These are phyloP conservation scores for Phortica magna DNA, from an alignment of 2,888 invertebrate genomes.

Conservation along the genomic window DNA sequence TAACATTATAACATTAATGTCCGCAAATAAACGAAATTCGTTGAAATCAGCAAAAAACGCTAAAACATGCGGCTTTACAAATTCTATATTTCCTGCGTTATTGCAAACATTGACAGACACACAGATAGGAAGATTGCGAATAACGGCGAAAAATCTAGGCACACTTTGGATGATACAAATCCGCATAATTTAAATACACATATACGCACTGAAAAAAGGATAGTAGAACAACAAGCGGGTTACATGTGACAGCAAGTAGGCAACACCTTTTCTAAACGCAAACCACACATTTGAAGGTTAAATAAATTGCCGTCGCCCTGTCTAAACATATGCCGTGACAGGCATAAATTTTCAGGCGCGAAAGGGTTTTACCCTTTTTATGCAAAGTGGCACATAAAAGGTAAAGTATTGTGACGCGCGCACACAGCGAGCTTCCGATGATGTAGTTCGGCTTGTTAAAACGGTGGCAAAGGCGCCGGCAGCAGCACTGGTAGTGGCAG, in stretches of 20 bases:
- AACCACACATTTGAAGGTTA: conserved; percentile 60
- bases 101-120: background rate
- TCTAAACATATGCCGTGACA: conserved; percentile 63
- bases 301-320: conserved; percentile 58
- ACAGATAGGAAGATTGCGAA: background rate
- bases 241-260: too few relatives aligned
- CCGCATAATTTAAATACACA: conserved; percentile 55
- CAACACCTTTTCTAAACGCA: conserved; percentile 9
- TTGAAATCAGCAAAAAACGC: background rate
- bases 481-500: background rate
- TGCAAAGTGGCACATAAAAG: background rate
- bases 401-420: conserved; percentile 31
- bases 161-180: conserved; percentile 64
- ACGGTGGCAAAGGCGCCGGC: conserved; percentile 59
- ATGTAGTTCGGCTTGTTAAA: conserved; percentile 59
- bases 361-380: conserved; percentile 56
- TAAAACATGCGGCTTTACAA: background rate
- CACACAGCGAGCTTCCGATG: conserved; percentile 57
- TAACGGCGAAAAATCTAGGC: conserved; percentile 62
- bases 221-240: background rate
- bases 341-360: conserved; percentile 66
- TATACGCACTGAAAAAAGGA: conserved; percentile 33
- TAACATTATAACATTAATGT: background rate
- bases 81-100: too few relatives aligned
- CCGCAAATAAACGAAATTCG: background rate